phyloP scores from a whole-genome alignment of 53 echinoderm and acorn worm species.

The Holothuria leucospilota region DNA sequence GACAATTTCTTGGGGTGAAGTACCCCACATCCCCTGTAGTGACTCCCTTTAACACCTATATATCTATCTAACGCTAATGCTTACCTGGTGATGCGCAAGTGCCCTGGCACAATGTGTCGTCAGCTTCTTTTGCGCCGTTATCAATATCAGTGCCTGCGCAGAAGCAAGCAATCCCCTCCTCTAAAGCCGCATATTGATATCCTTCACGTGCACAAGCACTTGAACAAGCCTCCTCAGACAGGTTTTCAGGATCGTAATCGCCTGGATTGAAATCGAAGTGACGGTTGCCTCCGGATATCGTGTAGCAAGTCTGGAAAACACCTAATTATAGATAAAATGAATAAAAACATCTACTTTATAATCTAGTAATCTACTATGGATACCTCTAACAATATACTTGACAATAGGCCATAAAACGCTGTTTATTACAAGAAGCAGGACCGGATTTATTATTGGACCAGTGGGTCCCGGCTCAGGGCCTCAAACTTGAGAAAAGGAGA shows the following conservation, averaged over 20 bases:
- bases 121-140: not conserved
- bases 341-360: no score
- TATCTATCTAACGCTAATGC: not conserved
- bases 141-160: constrained; percentile 28
- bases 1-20: no score
- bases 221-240: constrained; percentile 32
- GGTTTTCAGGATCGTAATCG: constrained; percentile 20
- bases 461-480: no score
- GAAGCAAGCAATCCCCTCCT: constrained; percentile 38
- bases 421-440: no score
- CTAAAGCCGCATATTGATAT: constrained; percentile 30
- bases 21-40: no score
- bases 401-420: no score
- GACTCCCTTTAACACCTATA: no score
- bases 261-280: constrained; percentile 36
- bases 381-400: no score
- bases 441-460: no score
- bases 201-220: constrained; percentile 7
- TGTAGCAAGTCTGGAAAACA: constrained; percentile 34
- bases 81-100: constrained; percentile 7
- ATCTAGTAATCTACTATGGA: no score
- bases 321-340: not conserved
- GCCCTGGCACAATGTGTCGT: constrained; percentile 10
- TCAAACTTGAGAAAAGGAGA: no score
- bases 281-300: not conserved